phyloP scores from a whole-genome alignment of 64 coral and sea anemone species.

The Porites lutea region DNA sequence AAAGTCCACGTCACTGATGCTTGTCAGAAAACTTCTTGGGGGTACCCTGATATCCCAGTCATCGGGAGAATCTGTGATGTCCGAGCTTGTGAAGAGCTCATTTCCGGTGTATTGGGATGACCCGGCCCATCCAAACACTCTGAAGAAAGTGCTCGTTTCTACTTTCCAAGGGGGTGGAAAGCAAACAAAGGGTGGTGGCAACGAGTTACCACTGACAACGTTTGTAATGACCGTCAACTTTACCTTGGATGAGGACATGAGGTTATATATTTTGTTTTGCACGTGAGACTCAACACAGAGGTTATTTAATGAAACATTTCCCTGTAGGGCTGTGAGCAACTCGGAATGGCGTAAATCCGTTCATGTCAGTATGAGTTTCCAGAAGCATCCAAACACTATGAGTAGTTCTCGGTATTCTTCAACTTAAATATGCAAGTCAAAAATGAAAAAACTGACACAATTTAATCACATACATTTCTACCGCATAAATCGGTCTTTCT shows the following conservation, averaged over 20 bases:
- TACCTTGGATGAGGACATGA: slow-evolving; percentile 47
- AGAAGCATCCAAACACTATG: too few relatives aligned
- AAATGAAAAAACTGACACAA: too few relatives aligned
- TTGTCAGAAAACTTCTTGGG: slow-evolving; percentile 3
- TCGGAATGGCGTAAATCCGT: too few relatives aligned
- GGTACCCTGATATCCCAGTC: slow-evolving; percentile 23
- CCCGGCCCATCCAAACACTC: slow-evolving; percentile 16
- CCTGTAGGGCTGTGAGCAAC: too few relatives aligned
- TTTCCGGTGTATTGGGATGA: slow-evolving; percentile 51
- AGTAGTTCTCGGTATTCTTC: too few relatives aligned
- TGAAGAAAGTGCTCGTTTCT: slow-evolving; percentile 36
- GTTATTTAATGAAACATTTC: too few relatives aligned
- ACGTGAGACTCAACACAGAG: too few relatives aligned
- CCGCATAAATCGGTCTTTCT: too few relatives aligned
- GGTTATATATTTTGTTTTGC: neutral
- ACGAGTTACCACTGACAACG: slow-evolving; percentile 34
- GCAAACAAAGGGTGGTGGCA: slow-evolving; percentile 54
- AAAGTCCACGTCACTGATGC: slow-evolving; percentile 13
- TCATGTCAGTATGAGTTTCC: too few relatives aligned
- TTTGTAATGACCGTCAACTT: slow-evolving; percentile 57
- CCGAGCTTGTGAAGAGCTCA: neutral
- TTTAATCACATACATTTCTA: too few relatives aligned
- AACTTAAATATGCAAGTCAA: too few relatives aligned
- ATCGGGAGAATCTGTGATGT: neutral
- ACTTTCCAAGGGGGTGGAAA: slow-evolving; percentile 37